Conservation (phyloP, 2,888 invertebrate species). For the Hymenopus coronatus region DNA sequence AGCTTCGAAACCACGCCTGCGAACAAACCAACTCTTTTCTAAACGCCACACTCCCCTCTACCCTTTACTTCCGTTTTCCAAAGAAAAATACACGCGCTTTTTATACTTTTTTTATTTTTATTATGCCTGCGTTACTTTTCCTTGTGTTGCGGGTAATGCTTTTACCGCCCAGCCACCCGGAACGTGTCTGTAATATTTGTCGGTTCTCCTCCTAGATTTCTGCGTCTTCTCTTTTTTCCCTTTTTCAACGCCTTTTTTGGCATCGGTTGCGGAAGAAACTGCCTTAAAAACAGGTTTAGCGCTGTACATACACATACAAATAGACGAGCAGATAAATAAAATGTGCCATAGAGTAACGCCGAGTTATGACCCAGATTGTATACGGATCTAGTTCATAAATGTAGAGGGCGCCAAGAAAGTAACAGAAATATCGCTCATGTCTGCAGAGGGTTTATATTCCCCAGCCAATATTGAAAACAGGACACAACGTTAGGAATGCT, state of each 20-base stretch:
- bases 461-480: not conserved
- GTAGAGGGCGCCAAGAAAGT: not conserved
- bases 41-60: not conserved
- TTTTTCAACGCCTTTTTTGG: not conserved
- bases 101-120: not conserved
- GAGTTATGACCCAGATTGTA: not conserved
- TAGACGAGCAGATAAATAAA: not conserved
- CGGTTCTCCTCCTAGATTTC: not conserved
- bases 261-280: not conserved
- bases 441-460: not conserved
- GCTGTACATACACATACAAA: not conserved
- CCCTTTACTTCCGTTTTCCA: not conserved
- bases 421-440: not conserved
- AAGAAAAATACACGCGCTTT: not conserved
- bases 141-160: not conserved
- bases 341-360: not conserved
- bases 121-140: not conserved
- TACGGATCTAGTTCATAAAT: not conserved
- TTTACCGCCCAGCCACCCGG: not conserved
- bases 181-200: constrained; percentile 14
- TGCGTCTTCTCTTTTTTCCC: not conserved
- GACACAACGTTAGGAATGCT: not conserved
- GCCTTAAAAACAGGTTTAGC: not conserved
- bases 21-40: not conserved
- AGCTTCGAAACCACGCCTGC: constrained; percentile 11